Percentiles rank a stretch among this genome's conserved stretches.
Evolutionary conservation across 2,113 vertebrate genomes (phyloP).

Genomic region (Bufo gargarizans): DNA sequence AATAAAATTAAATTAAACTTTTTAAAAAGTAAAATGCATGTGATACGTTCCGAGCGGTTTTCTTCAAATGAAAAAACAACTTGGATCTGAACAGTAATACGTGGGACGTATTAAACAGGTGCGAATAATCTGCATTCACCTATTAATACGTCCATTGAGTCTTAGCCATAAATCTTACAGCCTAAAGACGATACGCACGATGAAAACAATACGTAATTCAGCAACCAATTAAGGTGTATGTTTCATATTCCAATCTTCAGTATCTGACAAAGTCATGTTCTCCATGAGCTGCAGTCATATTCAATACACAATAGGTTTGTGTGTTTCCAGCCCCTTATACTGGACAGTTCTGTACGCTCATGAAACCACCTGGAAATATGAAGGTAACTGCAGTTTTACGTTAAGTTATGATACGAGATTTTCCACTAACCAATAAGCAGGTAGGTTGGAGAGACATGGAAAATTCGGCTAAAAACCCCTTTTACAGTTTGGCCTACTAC

Average conservation of each 20-base stretch:
- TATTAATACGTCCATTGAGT: neutral
- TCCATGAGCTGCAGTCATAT: neutral
- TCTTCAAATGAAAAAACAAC: neutral
- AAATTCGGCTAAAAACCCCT: slow-evolving; percentile 73
- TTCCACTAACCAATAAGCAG: slow-evolving; percentile 74
- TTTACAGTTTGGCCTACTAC: slow-evolving; percentile 71
- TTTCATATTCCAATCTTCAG: neutral
- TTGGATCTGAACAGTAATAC: neutral
- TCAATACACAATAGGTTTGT: neutral
- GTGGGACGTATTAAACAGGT: neutral
- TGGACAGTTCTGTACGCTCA: neutral
- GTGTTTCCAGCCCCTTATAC: neutral
- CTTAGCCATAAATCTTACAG: neutral
- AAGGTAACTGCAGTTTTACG: slow-evolving; percentile 23
- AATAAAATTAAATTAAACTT: neutral
- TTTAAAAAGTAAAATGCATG: neutral
- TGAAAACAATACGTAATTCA: neutral
- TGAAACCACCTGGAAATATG: neutral
- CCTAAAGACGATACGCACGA: neutral
- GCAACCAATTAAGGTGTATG: neutral
- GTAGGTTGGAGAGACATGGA: slow-evolving; percentile 64
- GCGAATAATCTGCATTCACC: neutral
- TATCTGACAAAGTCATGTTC: neutral
- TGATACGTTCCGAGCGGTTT: neutral
- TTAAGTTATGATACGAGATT: slow-evolving; percentile 68